These are phyloP conservation scores for Panthera leo DNA, from an alignment of 2,113 vertebrate species.

Conservation along the genomic window DNA sequence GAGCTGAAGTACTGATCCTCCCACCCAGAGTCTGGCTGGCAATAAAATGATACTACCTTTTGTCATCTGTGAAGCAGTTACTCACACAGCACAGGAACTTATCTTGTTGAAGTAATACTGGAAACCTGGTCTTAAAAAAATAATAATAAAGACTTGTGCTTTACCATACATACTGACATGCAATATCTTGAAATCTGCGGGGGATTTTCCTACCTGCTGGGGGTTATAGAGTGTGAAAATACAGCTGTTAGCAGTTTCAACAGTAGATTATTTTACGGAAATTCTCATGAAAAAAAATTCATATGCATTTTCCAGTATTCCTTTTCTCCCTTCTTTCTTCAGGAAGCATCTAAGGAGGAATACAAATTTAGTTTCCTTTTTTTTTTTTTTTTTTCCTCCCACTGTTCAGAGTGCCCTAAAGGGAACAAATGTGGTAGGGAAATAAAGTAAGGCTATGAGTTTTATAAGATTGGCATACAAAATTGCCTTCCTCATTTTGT, in stretches of 20 bases:
- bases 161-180: slow-evolving; percentile 64
- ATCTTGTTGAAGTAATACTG: slow-evolving; percentile 67
- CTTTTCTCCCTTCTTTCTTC: slow-evolving; percentile 42
- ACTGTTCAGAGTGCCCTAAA: slow-evolving; percentile 52
- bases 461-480: slow-evolving; percentile 69
- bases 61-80: slow-evolving; percentile 57
- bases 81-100: slow-evolving; percentile 42
- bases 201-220: slow-evolving; percentile 78
- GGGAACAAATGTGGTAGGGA: slow-evolving; percentile 48
- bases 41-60: slow-evolving; percentile 50
- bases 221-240: slow-evolving; percentile 70
- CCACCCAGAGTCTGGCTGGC: slow-evolving; percentile 26
- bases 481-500: slow-evolving; percentile 69
- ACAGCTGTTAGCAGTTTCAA: slow-evolving; percentile 79
- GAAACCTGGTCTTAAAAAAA: slow-evolving; percentile 75
- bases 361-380: slow-evolving; percentile 63
- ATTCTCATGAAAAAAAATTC: slow-evolving; percentile 79
- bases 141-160: slow-evolving; percentile 70
- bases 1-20: background rate
- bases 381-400: background rate
- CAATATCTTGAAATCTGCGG: slow-evolving; percentile 74
- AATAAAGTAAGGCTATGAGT: slow-evolving; percentile 67
- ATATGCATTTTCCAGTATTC: slow-evolving; percentile 74
- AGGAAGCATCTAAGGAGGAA: slow-evolving; percentile 53
- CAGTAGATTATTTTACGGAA: slow-evolving; percentile 74